Evolutionary conservation across 53 echinoderm and acorn worm genomes (phyloP), one percentile per base, ranked within the genome.

Genomic region (Paelopatides confundens): DNA sequence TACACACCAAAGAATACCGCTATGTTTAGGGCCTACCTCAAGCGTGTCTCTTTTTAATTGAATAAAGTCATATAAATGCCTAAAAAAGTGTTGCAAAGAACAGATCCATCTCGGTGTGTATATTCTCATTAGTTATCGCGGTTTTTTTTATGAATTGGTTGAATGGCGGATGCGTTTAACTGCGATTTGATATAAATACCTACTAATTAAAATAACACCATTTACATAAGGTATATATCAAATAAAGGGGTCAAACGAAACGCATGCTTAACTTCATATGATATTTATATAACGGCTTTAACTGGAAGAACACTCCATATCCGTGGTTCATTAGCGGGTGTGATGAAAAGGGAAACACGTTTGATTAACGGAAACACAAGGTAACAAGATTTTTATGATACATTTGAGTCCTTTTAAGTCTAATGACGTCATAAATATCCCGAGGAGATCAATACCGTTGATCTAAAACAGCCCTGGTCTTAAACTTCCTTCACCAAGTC

Each of bases 351-450:
- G 68, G 30, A 74, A 39, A 37, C 74, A 40, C n/a, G 58, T 40
- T 37, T 74, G 40, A 74, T 74, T 74, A 74, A 46, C 40, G 24
- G 40, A 23, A 39, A 27, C 40, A 46, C 13, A 74, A 39, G 37
- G 74, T 46, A 74, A 46, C 28, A 46, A 74, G 40, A 46, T 46
- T 74, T 74, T 74, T 74, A 74, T 74, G 74, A 74, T 74, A 35
- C 46, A 27, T 40, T 40, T 74, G 46, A 38, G 39, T 26, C 74
- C 74, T 74, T 74, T 74, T 74, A 74, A 74, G 40, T 39, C 74
- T 74, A 74, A 74, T 74, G 38, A 74, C 33, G 38, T 39, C 74
- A 74, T 40, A 74, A 74, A 74, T 74, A 74, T 74, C 27, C n/a
- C 74, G 40, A 74, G 7, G 24, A 46, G 39, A 35, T 40, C 40